These are phyloP conservation scores for Petrolisthes manimaculis DNA, from an alignment of 2,888 invertebrate genomes.

Conservation along the genomic window DNA sequence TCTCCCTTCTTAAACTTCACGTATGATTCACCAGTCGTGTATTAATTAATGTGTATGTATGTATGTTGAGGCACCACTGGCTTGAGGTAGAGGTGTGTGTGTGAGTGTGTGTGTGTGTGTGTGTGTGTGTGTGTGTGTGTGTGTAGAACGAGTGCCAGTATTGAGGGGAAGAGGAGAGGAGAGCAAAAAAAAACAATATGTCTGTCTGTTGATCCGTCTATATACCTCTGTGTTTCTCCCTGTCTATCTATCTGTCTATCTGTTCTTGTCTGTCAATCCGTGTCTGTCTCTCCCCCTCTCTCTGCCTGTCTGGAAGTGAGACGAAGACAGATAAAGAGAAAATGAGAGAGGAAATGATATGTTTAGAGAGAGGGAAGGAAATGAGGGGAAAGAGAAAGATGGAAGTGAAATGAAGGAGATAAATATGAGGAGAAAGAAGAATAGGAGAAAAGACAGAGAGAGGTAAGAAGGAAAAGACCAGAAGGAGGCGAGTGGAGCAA, in stretches of 20 bases:
- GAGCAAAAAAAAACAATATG: not conserved
- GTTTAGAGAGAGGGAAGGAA: constrained; percentile 1
- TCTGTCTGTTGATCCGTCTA: too few species aligned
- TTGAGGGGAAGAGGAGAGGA: not conserved
- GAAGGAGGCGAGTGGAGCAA: not conserved
- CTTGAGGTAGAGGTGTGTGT: too few species aligned
- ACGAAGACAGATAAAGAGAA: not conserved
- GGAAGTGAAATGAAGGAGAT: not conserved
- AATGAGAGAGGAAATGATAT: not conserved
- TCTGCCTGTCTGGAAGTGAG: not conserved
- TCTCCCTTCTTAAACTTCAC: too few species aligned
- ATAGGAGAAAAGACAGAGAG: not conserved
- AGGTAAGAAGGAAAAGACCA: not conserved
- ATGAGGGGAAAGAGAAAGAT: not conserved
- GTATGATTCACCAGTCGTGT: too few species aligned
- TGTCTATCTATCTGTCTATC: too few species aligned
- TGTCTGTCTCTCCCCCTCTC: too few species aligned
- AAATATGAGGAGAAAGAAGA: not conserved
- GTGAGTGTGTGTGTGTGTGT: too few species aligned
- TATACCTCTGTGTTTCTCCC: too few species aligned
- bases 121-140: not conserved
- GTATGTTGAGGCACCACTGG: too few species aligned
- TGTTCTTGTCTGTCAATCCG: too few species aligned
- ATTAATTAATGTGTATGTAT: too few species aligned
- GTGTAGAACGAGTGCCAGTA: not conserved